Base-by-base conservation (phyloP, 2,113 vertebrate species). In the Sisor rabdophorus region DNA sequence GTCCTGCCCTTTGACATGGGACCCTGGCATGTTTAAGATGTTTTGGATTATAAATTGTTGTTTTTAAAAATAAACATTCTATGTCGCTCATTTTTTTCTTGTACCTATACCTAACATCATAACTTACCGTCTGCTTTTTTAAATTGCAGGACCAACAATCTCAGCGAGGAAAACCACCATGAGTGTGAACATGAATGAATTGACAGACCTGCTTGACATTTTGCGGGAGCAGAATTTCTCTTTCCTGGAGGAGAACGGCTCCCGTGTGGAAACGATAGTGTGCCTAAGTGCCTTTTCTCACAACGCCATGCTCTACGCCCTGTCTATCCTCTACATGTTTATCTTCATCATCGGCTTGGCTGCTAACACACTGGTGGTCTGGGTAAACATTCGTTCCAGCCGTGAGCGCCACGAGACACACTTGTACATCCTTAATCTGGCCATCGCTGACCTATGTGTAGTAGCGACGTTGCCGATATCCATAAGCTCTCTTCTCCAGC, bases 341-440 rank as follows among this genome's bases (percentile, higher is more conserved):
- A 94, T 97, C 87, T 98, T 97, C 11, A 90, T 97, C 48, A 90
- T 92, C 0, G 96, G 96, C 81, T 88, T 95, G 58, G 85, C 94
- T 0, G 93, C 93, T 86, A 98, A 97, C 76, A 89, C 89, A 0
- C 89, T 94, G 71, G 94, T 98, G 76, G 91, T 98, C 19, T 97
- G 94, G 93, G 93, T 95, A 79, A 95, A 94, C 82, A 79, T 95
- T 22, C 93, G 92, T 75, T 87, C 93, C 47, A 93, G 92, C 83
- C 90, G 91, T 63, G 91, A 90, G 0, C 92, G 93, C 83, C 93
- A 93, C 0, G 95, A 95, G 87, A 95, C 93, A 0, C 95, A 95
- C 87, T 91, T 95, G 83, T 98, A 97, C 88, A 88, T 96, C 85
- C 86, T 96, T 20, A 95, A 98, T 82, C 87, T 98, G 84, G 95